These are phyloP conservation scores for Echinometra lucunter DNA, from an alignment of 53 echinoderm and acorn worm species.

Conservation along the genomic window DNA sequence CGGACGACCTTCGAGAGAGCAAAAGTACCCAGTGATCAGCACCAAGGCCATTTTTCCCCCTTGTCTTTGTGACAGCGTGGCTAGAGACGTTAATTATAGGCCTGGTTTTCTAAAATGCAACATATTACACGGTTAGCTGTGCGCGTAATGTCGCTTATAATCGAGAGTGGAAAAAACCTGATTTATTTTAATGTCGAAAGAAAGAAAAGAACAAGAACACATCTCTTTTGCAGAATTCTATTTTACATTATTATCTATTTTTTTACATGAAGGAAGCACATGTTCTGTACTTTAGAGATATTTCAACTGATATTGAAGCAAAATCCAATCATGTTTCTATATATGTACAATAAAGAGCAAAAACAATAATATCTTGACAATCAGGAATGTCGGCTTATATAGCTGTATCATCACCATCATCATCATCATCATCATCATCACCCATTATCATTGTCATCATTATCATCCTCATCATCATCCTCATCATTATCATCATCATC, in stretches of 20 bases:
- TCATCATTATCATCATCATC: too few species aligned
- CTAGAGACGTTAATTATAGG: slow-evolving; percentile 15
- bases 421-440: too few species aligned
- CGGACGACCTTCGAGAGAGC: neutral
- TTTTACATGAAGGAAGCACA: neutral
- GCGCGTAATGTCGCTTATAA: slow-evolving; percentile 55
- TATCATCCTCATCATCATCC: too few species aligned
- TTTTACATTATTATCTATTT: too few species aligned
- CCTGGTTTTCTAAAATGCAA: slow-evolving; percentile 62
- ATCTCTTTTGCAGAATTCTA: neutral
- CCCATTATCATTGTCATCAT: too few species aligned
- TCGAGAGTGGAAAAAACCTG: slow-evolving; percentile 6
- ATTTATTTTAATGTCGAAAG: slow-evolving; percentile 16
- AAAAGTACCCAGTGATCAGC: neutral
- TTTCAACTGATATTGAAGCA: too few species aligned
- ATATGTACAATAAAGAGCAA: too few species aligned
- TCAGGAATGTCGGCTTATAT: too few species aligned
- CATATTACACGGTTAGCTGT: slow-evolving; percentile 64
- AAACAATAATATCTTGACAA: too few species aligned
- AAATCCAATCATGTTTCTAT: too few species aligned
- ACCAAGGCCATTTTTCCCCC: neutral
- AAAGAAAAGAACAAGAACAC: neutral
- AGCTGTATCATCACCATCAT: too few species aligned
- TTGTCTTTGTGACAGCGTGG: neutral
- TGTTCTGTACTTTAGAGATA: too few species aligned